phyloP scores from a whole-genome alignment of 2,888 invertebrate genomes.

The Aleiodes leptofemur region DNA sequence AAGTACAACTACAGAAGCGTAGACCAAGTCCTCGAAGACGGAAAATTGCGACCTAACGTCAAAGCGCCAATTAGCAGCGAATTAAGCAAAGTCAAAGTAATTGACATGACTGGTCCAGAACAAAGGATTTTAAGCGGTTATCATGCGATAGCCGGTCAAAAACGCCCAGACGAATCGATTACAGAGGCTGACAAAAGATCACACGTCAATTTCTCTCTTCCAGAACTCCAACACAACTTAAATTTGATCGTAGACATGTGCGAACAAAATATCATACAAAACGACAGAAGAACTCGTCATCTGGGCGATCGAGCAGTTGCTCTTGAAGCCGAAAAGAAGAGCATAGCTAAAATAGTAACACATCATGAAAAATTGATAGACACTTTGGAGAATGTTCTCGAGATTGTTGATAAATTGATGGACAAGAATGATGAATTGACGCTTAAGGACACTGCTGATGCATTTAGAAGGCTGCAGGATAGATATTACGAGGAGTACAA shows the following conservation, averaged over 20 bases:
- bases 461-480: slow-evolving; percentile 79
- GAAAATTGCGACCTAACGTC: slow-evolving; percentile 78
- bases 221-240: slow-evolving; percentile 95
- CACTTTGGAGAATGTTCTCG: slow-evolving; percentile 83
- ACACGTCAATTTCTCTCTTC: slow-evolving; percentile 85
- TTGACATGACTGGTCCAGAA: slow-evolving; percentile 99
- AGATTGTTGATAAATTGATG: slow-evolving; percentile 81
- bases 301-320: slow-evolving; percentile 88
- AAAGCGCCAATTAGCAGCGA: slow-evolving; percentile 75
- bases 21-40: slow-evolving; percentile 93
- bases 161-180: slow-evolving; percentile 78
- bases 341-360: slow-evolving; percentile 81
- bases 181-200: slow-evolving; percentile 78
- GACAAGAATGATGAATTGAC: slow-evolving; percentile 77
- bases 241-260: slow-evolving; percentile 93
- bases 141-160: slow-evolving; percentile 89
- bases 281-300: slow-evolving; percentile 86
- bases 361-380: slow-evolving; percentile 85
- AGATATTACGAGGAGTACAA: slow-evolving; percentile 87
- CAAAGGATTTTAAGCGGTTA: slow-evolving; percentile 94
- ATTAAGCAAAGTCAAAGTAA: slow-evolving; percentile 94
- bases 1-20: slow-evolving; percentile 90
- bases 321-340: slow-evolving; percentile 87
- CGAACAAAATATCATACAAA: slow-evolving; percentile 95
- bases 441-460: slow-evolving; percentile 78